Evolutionary conservation across 2,797 vertebrate species (phyloP).

Genomic region (Acrocephalus scirpaceus): DNA sequence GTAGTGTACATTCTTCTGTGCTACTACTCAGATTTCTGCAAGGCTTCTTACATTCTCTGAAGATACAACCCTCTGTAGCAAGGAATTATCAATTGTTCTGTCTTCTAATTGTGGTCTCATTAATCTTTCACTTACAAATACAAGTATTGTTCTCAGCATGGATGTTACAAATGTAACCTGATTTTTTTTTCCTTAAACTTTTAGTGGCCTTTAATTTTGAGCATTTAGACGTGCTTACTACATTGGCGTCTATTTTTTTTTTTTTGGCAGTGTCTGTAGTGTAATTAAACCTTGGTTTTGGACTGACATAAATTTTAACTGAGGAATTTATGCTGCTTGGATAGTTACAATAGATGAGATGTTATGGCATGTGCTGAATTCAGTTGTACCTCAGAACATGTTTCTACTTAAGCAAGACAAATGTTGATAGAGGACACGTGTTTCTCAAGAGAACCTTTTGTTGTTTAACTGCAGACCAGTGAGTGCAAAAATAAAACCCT

Average conservation of each 20-base stretch:
- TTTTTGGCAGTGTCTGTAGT: neutral
- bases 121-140: neutral
- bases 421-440: neutral
- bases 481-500: slow-evolving; percentile 91
- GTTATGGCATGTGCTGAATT: neutral
- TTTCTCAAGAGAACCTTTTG: neutral
- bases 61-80: neutral
- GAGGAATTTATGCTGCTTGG: neutral
- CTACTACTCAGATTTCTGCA: neutral
- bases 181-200: neutral
- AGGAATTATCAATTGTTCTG: neutral
- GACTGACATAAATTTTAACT: neutral
- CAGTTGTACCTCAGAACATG: neutral
- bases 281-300: neutral
- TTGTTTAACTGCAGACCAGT: slow-evolving; percentile 82
- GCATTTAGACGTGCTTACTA: neutral
- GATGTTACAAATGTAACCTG: neutral
- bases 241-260: neutral
- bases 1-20: neutral
- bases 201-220: neutral
- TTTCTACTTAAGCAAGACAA: neutral
- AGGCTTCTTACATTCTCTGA: neutral
- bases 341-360: neutral
- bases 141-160: neutral
- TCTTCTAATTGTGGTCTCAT: neutral